Evolutionary conservation across 2,797 vertebrate species (phyloP), one percentile per base, ranked within the genome.

Genomic region (Okamejei kenojei): DNA sequence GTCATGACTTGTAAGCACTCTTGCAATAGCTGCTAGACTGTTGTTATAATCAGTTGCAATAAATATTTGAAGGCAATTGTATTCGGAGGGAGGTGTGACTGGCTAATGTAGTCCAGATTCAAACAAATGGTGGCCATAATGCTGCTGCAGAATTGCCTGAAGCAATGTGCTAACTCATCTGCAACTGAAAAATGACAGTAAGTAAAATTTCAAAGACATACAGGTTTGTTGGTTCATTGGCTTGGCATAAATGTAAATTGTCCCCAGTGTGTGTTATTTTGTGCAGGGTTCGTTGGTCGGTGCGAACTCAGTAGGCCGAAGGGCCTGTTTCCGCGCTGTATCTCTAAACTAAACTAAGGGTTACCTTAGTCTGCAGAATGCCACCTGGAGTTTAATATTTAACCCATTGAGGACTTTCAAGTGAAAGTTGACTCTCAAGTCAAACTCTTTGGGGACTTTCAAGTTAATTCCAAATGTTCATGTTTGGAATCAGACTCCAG

Each of bases 61-160:
- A 65, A 88, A 88, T 88, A 88, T 68, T 88, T 88, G 84, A 88
- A 65, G 61, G 61, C 84, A 88, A 35, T 68, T 88, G 84, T 88
- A 63, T 68, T 88, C 84, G 63, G 61, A 73, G 7, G 84, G 61
- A 88, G 6, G n/a, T 88, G 84, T 68, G n/a, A 88, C 84, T 65
- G 61, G 26, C 21, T 65, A 88, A 88, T 88, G 63, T 68, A 88
- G 84, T 88, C 84, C 84, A 65, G 84, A 88, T 88, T 88, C 61
- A 88, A 88, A 65, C 17, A 65, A 19, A 65, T 17, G 17, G 29
- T 32, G 82, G 63, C 61, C 32, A 15, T 65, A 88, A 88, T 61
- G 61, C 82, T 68, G n/a, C 13, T 88, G 29, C n/a, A 88, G 68
- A 35, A 35, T 4, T 26, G 71, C 90, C 65, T 76, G 90, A 92